These are phyloP conservation scores for Holocentrus rufus DNA, from an alignment of 2,797 vertebrate species.

Conservation along the genomic window DNA sequence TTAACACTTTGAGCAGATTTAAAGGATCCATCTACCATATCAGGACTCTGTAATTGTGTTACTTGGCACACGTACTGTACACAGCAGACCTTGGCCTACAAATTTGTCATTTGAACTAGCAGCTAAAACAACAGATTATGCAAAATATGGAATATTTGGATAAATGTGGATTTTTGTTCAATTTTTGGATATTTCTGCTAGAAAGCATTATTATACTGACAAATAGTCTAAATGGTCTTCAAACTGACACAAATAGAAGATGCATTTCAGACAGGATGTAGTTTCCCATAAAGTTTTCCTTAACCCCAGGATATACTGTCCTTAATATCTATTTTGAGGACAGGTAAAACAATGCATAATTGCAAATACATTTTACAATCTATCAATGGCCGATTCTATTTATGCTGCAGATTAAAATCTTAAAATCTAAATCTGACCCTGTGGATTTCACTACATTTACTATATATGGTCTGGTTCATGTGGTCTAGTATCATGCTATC, in stretches of 20 bases:
- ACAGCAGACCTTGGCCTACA: not conserved
- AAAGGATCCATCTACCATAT: not conserved
- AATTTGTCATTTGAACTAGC: not conserved
- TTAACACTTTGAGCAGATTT: not conserved
- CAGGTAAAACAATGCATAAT: not conserved
- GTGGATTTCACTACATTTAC: not conserved
- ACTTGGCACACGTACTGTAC: not conserved
- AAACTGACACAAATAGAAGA: not conserved
- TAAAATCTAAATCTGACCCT: no score
- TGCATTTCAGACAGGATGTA: not conserved
- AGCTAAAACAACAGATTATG: not conserved
- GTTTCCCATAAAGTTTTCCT: no score
- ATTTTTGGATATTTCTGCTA: not conserved
- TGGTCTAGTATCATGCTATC: not conserved
- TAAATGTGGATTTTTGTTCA: not conserved
- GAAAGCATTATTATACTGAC: not conserved
- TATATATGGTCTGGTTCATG: not conserved
- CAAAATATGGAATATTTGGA: no score
- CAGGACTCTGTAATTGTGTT: not conserved
- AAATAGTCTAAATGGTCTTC: conserved; percentile 2
- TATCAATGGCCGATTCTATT: no score
- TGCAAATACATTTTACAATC: no score
- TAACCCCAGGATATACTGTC: no score
- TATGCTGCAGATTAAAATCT: no score
- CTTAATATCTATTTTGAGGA: no score